phyloP scores from a whole-genome alignment of 2,797 vertebrate genomes.

The Mormyrops attenuatus region DNA sequence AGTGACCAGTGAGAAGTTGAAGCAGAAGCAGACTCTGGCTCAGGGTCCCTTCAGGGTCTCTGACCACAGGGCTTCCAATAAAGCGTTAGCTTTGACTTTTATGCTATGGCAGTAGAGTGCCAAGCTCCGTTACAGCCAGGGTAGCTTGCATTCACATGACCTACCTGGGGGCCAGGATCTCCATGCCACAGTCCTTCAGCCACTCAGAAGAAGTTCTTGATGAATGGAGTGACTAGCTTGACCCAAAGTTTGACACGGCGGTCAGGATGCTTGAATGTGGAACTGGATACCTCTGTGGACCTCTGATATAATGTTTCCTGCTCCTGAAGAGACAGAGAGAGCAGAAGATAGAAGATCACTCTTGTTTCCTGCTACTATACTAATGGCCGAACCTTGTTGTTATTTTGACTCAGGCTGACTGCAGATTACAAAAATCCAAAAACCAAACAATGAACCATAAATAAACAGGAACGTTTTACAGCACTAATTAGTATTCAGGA shows the following conservation, averaged over 20 bases:
- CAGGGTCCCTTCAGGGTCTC: not conserved
- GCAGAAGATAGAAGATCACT: not conserved
- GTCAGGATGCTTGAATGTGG: conserved; percentile 80
- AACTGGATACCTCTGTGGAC: conserved; percentile 70
- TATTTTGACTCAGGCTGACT: not conserved
- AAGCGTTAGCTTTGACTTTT: not conserved
- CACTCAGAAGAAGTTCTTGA: conserved; percentile 94
- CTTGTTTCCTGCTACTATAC: not conserved
- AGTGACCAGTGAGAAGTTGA: not conserved
- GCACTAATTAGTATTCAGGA: not conserved
- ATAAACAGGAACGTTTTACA: not conserved
- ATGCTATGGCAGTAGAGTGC: not conserved
- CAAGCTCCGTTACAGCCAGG: not conserved
- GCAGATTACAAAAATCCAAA: not conserved
- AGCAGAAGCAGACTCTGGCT: not conserved
- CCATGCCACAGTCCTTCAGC: not conserved
- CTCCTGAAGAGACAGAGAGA: conserved; percentile 61
- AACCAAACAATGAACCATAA: not conserved
- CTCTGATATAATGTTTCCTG: conserved; percentile 78
- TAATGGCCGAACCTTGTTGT: not conserved
- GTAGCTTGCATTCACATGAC: not conserved
- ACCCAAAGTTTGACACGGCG: conserved; percentile 92
- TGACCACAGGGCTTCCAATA: not conserved
- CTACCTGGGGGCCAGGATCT: not conserved
- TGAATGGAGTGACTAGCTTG: conserved; percentile 86